Conservation (phyloP, 2,113 vertebrate species). For the Psephotus haematonotus region DNA sequence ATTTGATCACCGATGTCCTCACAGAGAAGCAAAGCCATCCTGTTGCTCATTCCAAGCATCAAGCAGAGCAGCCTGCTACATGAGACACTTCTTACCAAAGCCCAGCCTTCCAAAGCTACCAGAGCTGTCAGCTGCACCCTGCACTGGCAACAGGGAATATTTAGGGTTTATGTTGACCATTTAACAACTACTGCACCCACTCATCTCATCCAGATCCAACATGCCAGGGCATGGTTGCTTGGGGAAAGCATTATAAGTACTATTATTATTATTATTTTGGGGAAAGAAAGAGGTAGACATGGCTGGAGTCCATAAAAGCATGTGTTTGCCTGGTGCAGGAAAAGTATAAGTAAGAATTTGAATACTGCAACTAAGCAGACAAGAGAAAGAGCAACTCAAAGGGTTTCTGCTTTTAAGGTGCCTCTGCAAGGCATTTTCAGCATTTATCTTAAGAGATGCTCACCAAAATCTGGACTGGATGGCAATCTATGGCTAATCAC, state of each 20-base stretch:
- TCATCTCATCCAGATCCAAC: neutral
- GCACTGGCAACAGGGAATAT: neutral
- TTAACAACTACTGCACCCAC: neutral
- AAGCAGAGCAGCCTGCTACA: neutral
- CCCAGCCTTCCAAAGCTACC: neutral
- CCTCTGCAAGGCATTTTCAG: neutral
- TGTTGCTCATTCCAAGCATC: neutral
- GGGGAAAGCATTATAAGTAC: neutral
- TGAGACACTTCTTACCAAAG: neutral
- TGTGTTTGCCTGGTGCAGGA: neutral
- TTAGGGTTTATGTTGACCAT: neutral
- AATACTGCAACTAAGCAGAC: neutral
- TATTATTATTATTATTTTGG: neutral
- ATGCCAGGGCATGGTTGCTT: fast-evolving
- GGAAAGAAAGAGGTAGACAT: neutral
- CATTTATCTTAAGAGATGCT: neutral
- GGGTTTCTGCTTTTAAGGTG: neutral
- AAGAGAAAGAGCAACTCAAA: neutral
- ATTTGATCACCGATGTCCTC: neutral
- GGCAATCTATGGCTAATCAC: fast-evolving
- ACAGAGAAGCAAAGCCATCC: neutral
- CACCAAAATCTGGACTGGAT: neutral
- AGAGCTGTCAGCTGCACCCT: fast-evolving
- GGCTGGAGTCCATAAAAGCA: neutral
- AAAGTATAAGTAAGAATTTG: neutral